Evolutionary conservation across 2,888 invertebrate genomes (phyloP).

Genomic region (Danaus chrysippus): DNA sequence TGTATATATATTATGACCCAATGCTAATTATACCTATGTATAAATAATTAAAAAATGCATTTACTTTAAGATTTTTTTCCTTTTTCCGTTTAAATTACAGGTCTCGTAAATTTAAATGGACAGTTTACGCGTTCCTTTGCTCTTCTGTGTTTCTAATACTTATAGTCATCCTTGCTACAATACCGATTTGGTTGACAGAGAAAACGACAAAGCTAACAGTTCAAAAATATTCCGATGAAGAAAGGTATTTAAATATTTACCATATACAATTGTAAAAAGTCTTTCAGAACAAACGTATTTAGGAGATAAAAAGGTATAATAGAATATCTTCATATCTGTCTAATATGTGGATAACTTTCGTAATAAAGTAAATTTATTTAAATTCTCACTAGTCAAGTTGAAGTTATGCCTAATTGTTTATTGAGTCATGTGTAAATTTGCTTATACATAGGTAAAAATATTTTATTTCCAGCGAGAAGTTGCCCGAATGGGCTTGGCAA

Average conservation of each 20-base stretch:
- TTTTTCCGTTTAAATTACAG: background rate
- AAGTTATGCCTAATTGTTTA: background rate
- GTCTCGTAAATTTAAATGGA: background rate
- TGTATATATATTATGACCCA: too few relatives aligned
- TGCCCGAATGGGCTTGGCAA: constrained; percentile 39
- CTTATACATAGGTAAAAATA: background rate
- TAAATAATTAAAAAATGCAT: background rate
- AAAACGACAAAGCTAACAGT: constrained; percentile 4
- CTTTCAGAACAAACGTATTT: background rate
- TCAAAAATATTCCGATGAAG: background rate
- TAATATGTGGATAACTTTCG: too few relatives aligned
- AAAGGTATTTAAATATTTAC: constrained; percentile 5
- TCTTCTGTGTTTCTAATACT: constrained; percentile 14
- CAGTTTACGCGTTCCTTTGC: constrained; percentile 2
- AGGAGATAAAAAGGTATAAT: background rate
- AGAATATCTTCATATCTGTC: too few relatives aligned
- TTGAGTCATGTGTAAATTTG: background rate
- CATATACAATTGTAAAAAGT: background rate
- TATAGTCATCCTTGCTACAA: constrained; percentile 20
- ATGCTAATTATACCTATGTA: background rate
- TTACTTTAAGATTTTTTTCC: background rate
- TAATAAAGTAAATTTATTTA: too few relatives aligned
- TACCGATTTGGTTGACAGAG: constrained; percentile 19
- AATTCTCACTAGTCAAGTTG: background rate
- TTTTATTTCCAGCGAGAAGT: constrained; percentile 14